These are phyloP conservation scores for Sycophila sp. DNA, from an alignment of 1,140 invertebrate species.

Conservation along the genomic window DNA sequence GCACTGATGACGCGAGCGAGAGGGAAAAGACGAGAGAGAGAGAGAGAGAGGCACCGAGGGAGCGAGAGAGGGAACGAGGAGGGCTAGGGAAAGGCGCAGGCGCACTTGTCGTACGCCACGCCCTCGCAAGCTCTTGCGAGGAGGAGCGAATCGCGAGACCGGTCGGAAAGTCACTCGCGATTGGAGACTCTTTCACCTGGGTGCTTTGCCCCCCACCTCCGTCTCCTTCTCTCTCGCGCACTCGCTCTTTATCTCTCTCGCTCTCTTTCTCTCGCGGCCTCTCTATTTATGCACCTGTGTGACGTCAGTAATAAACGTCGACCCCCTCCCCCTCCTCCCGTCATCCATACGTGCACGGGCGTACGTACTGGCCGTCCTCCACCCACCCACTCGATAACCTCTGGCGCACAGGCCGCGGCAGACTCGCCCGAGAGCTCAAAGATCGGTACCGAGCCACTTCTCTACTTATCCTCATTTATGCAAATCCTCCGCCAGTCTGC, in stretches of 20 bases:
- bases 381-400: neutral
- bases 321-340: neutral
- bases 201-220: neutral
- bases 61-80: slow-evolving; percentile 25
- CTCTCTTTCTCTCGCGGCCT: slow-evolving; percentile 24
- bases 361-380: neutral
- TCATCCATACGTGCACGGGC: neutral
- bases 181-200: slow-evolving; percentile 58
- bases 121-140: slow-evolving; percentile 52
- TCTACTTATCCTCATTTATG: slow-evolving; percentile 10
- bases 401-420: too few relatives aligned
- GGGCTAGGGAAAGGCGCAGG: slow-evolving; percentile 48
- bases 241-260: slow-evolving; percentile 16
- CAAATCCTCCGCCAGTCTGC: neutral
- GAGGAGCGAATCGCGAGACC: slow-evolving; percentile 57
- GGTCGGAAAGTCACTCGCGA: slow-evolving; percentile 49
- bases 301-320: slow-evolving; percentile 54
- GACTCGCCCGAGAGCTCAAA: neutral
- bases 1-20: slow-evolving; percentile 37
- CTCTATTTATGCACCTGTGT: slow-evolving; percentile 57
- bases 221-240: neutral
- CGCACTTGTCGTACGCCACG: slow-evolving; percentile 53
- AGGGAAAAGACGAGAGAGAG: slow-evolving; percentile 30
- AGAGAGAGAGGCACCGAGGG: slow-evolving; percentile 10
- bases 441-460: neutral